A percentile compares a stretch with the other conserved stretches of the same genome.
Evolutionary conservation across 2,888 invertebrate genomes (phyloP).

Genomic region (Lampropteryx suffumata): DNA sequence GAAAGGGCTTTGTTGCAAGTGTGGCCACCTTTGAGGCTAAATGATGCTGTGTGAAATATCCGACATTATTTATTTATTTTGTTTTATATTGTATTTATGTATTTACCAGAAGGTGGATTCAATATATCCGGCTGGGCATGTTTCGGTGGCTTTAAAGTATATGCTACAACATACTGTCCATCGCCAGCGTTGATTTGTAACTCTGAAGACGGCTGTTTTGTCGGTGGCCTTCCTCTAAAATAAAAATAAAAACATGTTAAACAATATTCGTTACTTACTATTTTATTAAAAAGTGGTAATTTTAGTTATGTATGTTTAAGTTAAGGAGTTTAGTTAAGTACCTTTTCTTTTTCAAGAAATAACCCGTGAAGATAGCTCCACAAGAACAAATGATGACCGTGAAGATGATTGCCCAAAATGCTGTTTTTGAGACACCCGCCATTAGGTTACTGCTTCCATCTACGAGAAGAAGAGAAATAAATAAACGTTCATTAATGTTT

Average conservation of each 20-base stretch:
- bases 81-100: too few species aligned
- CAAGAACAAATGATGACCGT: conserved; percentile 57
- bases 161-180: conserved; percentile 92
- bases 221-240: conserved; percentile 50
- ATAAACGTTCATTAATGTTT: background rate
- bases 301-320: too few species aligned
- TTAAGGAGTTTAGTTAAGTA: too few species aligned
- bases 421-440: conserved; percentile 67
- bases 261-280: too few species aligned
- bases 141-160: conserved; percentile 88
- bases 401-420: conserved; percentile 68
- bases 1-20: too few species aligned
- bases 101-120: conserved; percentile 87
- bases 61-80: too few species aligned
- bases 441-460: conserved; percentile 67
- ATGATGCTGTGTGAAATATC: too few species aligned
- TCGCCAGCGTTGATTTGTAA: conserved; percentile 88
- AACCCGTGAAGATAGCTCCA: conserved; percentile 56
- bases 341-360: conserved; percentile 66
- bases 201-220: conserved; percentile 67
- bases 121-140: conserved; percentile 90
- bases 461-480: conserved; percentile 31
- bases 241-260: too few species aligned
- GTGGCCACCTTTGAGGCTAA: too few species aligned
- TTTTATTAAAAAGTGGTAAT: too few species aligned